Base-by-base conservation (phyloP, 2,797 vertebrate genomes). In the Enteromius trimaculatus region DNA sequence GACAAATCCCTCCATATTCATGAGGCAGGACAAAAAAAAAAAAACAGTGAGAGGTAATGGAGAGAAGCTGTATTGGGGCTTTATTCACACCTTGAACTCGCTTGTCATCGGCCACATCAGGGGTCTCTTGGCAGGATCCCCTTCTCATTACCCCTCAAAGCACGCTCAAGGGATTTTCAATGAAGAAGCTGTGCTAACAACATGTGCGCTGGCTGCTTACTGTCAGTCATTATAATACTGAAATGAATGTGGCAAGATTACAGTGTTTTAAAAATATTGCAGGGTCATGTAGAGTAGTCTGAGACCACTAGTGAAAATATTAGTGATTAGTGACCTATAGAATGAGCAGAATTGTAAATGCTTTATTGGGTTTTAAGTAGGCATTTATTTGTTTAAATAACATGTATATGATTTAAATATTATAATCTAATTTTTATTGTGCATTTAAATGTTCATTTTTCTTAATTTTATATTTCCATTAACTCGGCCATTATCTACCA, bases 1-100 rank as follows among this genome's bases (percentile, higher is more conserved):
- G 60, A 53, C 60, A 86, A 80, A 90, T 76, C 83, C 83, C 88
- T 87, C 88, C 89, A 90, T 92, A 93, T 93, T 94, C 90, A 93
- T 92, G 90, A 92, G 86, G 69, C 64, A 47, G 81, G 21, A 68
- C 66, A 55, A 70, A 77, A 6, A 80, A 44, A 44, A 70, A 47
- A 80, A 65, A 79, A 83, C 70, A 75, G n/a, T 44, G 66, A 26
- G 70, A 68, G 79, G 72, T 84, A 55, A 80, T 68, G 53, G 72
- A 53, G 69, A 58, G 80, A 76, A 80, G 44, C 81, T 79, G 84
- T 29, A 87, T 85, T 58, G 75, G 64, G 79, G 77, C 62, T 81
- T 80, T 72, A 86, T 84, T 87, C 84, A 87, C 79, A 89, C 80
- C 87, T 88, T 84, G 84, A 69, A 34, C 58, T 64, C 71, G 64